These are phyloP conservation scores for Ophraella communa DNA, from an alignment of 2,888 invertebrate genomes.

Conservation along the genomic window DNA sequence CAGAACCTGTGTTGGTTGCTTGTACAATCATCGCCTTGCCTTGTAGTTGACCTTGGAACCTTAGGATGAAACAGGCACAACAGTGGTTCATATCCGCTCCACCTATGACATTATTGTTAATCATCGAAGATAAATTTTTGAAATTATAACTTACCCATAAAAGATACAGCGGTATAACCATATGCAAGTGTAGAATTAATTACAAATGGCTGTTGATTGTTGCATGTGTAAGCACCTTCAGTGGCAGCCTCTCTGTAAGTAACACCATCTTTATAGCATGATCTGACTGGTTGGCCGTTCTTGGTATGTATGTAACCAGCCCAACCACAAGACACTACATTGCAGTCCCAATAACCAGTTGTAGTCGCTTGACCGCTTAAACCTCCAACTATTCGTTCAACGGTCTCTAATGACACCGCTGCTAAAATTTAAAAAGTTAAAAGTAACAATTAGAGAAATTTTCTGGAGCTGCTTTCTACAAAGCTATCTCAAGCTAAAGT, in stretches of 20 bases:
- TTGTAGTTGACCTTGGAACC: constrained; percentile 23
- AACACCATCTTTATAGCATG: constrained; percentile 21
- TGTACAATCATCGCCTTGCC: background rate
- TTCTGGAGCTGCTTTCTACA: too few species aligned
- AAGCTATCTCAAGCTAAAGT: too few species aligned
- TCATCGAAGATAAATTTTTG: too few species aligned
- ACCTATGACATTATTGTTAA: constrained; percentile 7
- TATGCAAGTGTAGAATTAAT: constrained; percentile 20
- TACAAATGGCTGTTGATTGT: constrained; percentile 20
- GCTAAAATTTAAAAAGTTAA: background rate
- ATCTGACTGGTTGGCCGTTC: constrained; percentile 6
- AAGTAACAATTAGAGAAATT: too few species aligned
- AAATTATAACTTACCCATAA: background rate
- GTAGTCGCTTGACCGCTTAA: constrained; percentile 12
- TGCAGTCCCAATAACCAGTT: constrained; percentile 30
- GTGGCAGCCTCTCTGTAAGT: background rate
- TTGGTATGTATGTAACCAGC: constrained; percentile 6
- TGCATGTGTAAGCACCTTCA: constrained; percentile 20
- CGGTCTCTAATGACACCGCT: background rate
- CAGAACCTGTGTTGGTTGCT: background rate
- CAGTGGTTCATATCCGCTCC: constrained; percentile 28
- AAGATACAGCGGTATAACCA: constrained; percentile 15
- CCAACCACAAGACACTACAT: constrained; percentile 27
- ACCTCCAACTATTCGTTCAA: background rate
- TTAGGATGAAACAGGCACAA: constrained; percentile 29